Evolutionary conservation across 2,797 vertebrate species (phyloP), one percentile per base, ranked within the genome.

Genomic region (Lateolabrax maculatus): DNA sequence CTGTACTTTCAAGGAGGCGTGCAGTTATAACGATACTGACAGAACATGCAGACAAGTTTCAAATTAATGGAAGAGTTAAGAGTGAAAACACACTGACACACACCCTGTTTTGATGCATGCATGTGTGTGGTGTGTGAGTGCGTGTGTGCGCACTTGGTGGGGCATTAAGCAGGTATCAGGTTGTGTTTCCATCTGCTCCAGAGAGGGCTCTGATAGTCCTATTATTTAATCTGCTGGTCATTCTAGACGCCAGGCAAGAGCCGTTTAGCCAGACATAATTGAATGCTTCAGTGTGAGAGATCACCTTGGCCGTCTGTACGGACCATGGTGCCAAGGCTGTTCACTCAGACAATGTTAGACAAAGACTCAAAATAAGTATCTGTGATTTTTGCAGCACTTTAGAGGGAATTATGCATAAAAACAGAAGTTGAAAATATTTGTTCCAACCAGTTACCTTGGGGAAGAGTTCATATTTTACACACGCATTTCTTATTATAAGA

Each of bases 171-270:
- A 92, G 92, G 93, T 94, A 94, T 95, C 93, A 91, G 92, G 93
- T 95, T 94, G 91, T 93, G 91, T 93, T 94, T 95, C 94, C 94
- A 93, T 93, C 92, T 94, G 92, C 91, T 93, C 90, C 90, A 91
- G 92, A 90, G 93, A 93, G 90, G 87, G 87, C 91, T 92, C 87
- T 91, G 94, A 94, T 93, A 93, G 92, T 93, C 85, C 87, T 93
- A 94, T 95, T 95, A 94, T 94, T 94, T 94, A 94, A 95, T 95
- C 93, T 93, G 86, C 84, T 79, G 91, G 93, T 93, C 89, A 94
- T 94, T 90, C 90, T 93, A 93, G 90, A 94, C 72, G 89, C 89
- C 91, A 91, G 91, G 93, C 92, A 94, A 90, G 90, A 89, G 92
- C 90, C 87, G 87, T 93, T 94, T 93, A 92, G 89, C 83, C 85